phyloP scores from a whole-genome alignment of 92 coral and sea anemone genomes.

The Meandrina meandrites region DNA sequence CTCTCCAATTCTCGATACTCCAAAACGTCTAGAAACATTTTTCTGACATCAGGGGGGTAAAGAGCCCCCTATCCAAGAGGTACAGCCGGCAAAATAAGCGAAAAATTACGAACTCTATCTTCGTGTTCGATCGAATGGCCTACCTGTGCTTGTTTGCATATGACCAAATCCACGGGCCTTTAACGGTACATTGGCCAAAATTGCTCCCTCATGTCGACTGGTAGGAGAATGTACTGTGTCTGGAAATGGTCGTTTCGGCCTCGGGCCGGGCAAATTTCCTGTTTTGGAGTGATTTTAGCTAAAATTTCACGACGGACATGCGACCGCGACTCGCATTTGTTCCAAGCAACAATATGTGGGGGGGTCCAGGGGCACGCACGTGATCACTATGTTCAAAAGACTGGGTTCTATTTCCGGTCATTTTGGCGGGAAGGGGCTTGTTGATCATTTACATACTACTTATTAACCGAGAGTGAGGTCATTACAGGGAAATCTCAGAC shows the following conservation, averaged over 20 bases:
- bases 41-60: slow-evolving; percentile 66
- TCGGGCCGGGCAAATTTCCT: slow-evolving; percentile 92
- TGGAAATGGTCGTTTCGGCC: slow-evolving; percentile 82
- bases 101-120: slow-evolving; percentile 62
- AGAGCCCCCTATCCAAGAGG: slow-evolving; percentile 65
- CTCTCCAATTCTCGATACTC: slow-evolving; percentile 43
- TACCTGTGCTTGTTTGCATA: slow-evolving; percentile 86
- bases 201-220: slow-evolving; percentile 72
- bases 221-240: slow-evolving; percentile 71
- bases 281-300: slow-evolving; percentile 99
- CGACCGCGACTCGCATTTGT: slow-evolving; percentile 99
- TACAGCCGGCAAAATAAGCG: slow-evolving; percentile 62
- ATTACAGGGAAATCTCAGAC: no score
- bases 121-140: slow-evolving; percentile 84
- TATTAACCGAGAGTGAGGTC: no score
- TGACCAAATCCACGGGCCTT: slow-evolving; percentile 72
- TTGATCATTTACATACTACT: no score
- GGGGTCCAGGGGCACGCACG: slow-evolving; percentile 95
- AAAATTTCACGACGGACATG: slow-evolving; percentile 99
- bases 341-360: slow-evolving; percentile 99
- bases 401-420: slow-evolving; percentile 45
- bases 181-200: slow-evolving; percentile 58
- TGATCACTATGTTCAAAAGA: slow-evolving; percentile 39
- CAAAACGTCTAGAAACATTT: slow-evolving; percentile 24
- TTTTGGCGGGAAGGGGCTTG: slow-evolving; percentile 43